Percentiles rank a stretch among this genome's conserved stretches.
phyloP scores from a whole-genome alignment of 2,797 vertebrate species.

The Periophthalmus magnuspinnatus region DNA sequence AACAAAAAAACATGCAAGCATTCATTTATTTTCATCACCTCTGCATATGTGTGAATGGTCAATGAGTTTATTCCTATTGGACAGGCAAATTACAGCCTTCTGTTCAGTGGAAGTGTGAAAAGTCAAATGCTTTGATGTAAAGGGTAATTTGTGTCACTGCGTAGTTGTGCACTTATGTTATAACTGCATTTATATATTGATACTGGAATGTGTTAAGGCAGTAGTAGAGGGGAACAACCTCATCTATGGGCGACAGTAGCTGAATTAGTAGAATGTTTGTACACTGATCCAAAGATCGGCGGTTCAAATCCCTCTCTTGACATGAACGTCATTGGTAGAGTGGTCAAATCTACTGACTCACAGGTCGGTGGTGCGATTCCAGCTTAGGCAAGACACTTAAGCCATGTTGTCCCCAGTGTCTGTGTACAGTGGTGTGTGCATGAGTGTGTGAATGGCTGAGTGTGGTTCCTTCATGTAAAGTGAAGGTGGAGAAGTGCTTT shows the following conservation, averaged over 20 bases:
- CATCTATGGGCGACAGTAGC: not conserved
- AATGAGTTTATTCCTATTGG: not conserved
- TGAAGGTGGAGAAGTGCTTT: too few relatives aligned
- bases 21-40: not conserved
- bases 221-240: not conserved
- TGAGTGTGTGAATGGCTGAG: too few relatives aligned
- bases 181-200: not conserved
- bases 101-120: not conserved
- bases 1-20: not conserved
- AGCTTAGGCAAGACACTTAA: too few relatives aligned
- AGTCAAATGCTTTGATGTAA: not conserved
- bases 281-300: too few relatives aligned
- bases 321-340: too few relatives aligned
- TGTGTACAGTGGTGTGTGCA: too few relatives aligned
- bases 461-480: too few relatives aligned
- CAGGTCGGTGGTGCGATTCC: too few relatives aligned
- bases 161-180: not conserved
- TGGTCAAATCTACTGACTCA: too few relatives aligned
- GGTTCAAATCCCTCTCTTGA: too few relatives aligned
- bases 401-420: too few relatives aligned
- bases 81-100: slow-evolving; percentile 1
- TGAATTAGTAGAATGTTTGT: too few relatives aligned
- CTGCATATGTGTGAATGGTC: not conserved
- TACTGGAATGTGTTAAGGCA: not conserved
- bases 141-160: not conserved